phyloP scores from a whole-genome alignment of 64 coral and sea anemone genomes.

The Montipora foliosa region DNA sequence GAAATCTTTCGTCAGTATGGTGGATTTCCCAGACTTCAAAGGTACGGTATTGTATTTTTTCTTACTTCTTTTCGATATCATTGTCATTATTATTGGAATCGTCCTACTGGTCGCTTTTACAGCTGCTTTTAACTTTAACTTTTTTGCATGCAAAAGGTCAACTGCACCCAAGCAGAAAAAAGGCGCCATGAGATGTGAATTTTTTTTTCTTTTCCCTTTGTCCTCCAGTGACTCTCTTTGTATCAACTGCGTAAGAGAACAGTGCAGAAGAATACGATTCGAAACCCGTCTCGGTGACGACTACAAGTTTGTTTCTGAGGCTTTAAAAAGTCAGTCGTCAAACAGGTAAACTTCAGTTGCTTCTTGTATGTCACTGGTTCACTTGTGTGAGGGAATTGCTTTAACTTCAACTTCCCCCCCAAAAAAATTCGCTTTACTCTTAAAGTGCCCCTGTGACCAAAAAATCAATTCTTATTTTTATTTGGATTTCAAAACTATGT shows the following conservation, averaged over 20 bases:
- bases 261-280: constrained; percentile 85
- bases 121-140: no score
- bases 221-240: constrained; percentile 88
- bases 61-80: background rate
- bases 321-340: constrained; percentile 19
- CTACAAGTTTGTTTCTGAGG: constrained; percentile 65
- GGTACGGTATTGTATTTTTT: constrained; percentile 24
- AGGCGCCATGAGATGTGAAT: background rate
- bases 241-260: constrained; percentile 75
- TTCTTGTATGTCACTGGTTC: background rate
- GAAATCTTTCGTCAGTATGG: constrained; percentile 82
- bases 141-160: no score
- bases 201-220: background rate
- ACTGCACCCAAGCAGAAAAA: no score
- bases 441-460: no score
- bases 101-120: no score
- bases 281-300: constrained; percentile 74
- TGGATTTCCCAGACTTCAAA: constrained; percentile 88
- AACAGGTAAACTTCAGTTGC: constrained; percentile 2
- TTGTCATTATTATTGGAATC: background rate
- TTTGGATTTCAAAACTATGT: no score
- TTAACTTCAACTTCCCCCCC: no score
- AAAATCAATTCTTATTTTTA: no score
- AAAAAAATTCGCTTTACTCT: no score
- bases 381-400: no score